phyloP scores from a whole-genome alignment of 2,113 vertebrate genomes.

The Urocynchramus pylzowi region DNA sequence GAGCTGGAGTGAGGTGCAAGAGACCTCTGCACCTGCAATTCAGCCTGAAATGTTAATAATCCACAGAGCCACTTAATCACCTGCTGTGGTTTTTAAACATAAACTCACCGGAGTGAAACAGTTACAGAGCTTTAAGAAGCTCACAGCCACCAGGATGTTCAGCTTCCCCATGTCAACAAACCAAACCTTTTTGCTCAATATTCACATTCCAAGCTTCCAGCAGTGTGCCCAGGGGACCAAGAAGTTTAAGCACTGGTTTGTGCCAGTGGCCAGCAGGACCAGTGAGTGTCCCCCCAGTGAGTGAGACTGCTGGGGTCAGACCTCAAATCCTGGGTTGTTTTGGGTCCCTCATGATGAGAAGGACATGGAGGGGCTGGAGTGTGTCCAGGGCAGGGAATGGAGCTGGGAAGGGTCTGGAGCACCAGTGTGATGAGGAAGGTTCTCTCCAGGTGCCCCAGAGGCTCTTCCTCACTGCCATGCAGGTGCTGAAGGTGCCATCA shows the following conservation, averaged over 20 bases:
- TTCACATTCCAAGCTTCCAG: not conserved
- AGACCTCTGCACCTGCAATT: not conserved
- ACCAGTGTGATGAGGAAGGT: not conserved
- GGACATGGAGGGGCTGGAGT: not conserved
- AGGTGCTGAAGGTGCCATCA: not conserved
- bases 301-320: not conserved
- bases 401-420: not conserved
- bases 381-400: not conserved
- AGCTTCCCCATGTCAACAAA: not conserved
- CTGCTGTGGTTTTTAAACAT: not conserved
- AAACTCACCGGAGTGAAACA: not conserved
- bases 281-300: not conserved
- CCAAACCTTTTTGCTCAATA: not conserved
- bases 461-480: accelerated
- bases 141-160: accelerated
- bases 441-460: not conserved
- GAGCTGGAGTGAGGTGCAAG: not conserved
- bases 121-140: not conserved
- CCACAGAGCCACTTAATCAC: not conserved
- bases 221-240: not conserved
- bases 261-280: not conserved
- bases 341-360: not conserved
- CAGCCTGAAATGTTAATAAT: not conserved
- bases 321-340: not conserved
- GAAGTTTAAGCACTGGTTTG: too few relatives aligned